These are phyloP conservation scores for Sebastes baramenuke DNA, from an alignment of 2,797 vertebrate species.

Conservation along the genomic window DNA sequence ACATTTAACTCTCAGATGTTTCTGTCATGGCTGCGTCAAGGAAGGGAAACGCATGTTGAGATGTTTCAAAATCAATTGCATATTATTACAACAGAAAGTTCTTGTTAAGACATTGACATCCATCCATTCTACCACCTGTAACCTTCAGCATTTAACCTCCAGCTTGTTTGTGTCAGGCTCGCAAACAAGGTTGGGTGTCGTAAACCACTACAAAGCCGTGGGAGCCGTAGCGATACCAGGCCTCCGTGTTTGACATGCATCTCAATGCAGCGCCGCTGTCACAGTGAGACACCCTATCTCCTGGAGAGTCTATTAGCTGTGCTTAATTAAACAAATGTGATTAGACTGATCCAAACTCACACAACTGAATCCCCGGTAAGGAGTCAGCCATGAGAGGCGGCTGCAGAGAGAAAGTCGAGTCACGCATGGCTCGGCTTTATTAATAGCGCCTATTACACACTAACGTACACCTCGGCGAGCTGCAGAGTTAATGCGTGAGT, in stretches of 20 bases:
- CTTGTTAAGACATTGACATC: neutral
- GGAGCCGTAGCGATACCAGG: slow-evolving; percentile 5
- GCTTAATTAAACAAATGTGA: slow-evolving; percentile 86
- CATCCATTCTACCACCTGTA: neutral
- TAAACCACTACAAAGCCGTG: neutral
- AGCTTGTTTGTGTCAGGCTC: slow-evolving; percentile 19
- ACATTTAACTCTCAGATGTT: neutral
- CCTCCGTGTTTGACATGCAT: slow-evolving; percentile 71
- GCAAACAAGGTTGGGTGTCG: slow-evolving; percentile 1
- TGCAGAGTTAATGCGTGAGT: slow-evolving; percentile 40
- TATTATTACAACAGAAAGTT: neutral
- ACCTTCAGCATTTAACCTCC: slow-evolving; percentile 22
- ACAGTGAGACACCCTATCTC: slow-evolving; percentile 75
- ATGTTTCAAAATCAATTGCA: neutral
- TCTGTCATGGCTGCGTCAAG: neutral
- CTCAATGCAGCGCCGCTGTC: slow-evolving; percentile 53
- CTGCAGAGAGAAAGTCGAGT: slow-evolving; percentile 62
- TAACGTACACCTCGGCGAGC: slow-evolving; percentile 24
- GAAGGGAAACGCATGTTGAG: neutral
- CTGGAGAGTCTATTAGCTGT: slow-evolving; percentile 83
- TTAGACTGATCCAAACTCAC: slow-evolving; percentile 82
- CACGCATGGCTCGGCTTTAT: slow-evolving; percentile 75
- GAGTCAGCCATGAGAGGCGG: slow-evolving; percentile 62
- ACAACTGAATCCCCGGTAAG: slow-evolving; percentile 72
- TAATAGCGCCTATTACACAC: slow-evolving; percentile 73